phyloP scores from a whole-genome alignment of 2,797 vertebrate species.

The Microctenopoma stevenorrisi region DNA sequence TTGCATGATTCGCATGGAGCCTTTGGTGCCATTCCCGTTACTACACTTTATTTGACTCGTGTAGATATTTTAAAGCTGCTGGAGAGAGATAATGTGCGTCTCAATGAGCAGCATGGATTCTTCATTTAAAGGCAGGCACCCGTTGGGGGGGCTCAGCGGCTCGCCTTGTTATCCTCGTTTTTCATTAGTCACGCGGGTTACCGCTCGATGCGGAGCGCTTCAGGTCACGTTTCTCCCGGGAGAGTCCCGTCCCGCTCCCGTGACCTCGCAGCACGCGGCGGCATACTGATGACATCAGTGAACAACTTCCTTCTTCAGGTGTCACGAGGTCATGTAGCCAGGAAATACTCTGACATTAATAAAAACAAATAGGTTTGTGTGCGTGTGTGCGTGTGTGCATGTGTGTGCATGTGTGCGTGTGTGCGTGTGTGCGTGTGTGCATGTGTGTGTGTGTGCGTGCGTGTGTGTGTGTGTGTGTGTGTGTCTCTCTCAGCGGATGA shows the following conservation, averaged over 20 bases:
- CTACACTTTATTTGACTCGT: background rate
- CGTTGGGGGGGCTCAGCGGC: background rate
- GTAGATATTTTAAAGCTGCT: background rate
- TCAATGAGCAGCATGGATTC: background rate
- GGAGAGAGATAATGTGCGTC: background rate
- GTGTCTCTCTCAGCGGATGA: background rate
- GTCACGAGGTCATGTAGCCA: too few relatives aligned
- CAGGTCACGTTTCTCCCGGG: conserved; percentile 47
- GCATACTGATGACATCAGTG: conserved; percentile 17
- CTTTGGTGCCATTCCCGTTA: background rate
- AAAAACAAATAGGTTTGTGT: background rate
- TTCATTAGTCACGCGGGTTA: conserved; percentile 50
- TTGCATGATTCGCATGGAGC: background rate
- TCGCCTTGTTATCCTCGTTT: conserved; percentile 9
- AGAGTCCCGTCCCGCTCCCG: conserved; percentile 28
- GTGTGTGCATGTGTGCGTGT: too few relatives aligned
- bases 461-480: too few relatives aligned
- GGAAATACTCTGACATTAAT: background rate
- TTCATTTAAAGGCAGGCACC: background rate
- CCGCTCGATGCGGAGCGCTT: background rate
- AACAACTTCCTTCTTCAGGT: conserved; percentile 4
- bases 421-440: too few relatives aligned
- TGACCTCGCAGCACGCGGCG: conserved; percentile 44
- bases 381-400: too few relatives aligned
- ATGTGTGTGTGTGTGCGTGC: too few relatives aligned